Evolutionary conservation across 53 echinoderm and acorn worm genomes (phyloP).

Genomic region (Echinarachnius parma): DNA sequence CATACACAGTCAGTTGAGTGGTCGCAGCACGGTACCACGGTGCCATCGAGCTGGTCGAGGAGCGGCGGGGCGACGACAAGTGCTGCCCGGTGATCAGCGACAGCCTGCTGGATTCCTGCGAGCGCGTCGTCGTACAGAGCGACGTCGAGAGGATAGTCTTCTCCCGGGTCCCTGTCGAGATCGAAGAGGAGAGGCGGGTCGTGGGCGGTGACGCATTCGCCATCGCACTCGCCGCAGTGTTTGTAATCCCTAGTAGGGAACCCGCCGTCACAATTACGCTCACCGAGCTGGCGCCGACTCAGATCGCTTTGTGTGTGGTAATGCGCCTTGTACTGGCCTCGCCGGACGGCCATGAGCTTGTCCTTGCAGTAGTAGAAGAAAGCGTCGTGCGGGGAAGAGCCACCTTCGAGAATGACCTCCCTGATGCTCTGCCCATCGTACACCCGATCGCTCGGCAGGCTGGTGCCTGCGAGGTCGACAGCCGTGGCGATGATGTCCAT

Average conservation of each 20-base stretch:
- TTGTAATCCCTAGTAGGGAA: constrained; percentile 34
- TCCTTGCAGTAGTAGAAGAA: constrained; percentile 72
- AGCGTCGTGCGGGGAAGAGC: constrained; percentile 43
- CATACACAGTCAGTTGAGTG: constrained; percentile 23
- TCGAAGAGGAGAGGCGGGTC: constrained; percentile 74
- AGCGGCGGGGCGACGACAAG: constrained; percentile 50
- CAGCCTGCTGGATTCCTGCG: constrained; percentile 3
- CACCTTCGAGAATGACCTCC: constrained; percentile 46
- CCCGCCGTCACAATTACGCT: constrained; percentile 28
- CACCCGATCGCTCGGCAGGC: constrained; percentile 49
- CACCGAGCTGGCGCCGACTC: constrained; percentile 9
- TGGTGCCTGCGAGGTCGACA: constrained; percentile 63
- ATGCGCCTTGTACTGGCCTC: constrained; percentile 66
- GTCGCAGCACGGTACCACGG: constrained; percentile 60
- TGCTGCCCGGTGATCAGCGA: constrained; percentile 38
- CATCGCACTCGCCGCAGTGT: constrained; percentile 44
- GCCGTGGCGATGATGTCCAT: constrained; percentile 76
- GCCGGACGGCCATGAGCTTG: constrained; percentile 59
- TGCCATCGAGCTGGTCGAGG: constrained; percentile 26
- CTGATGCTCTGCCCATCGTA: constrained; percentile 72
- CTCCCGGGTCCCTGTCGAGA: constrained; percentile 66
- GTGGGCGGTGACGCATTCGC: constrained; percentile 62
- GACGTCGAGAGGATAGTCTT: constrained; percentile 58
- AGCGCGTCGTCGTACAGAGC: constrained; percentile 19
- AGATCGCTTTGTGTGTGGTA: constrained; percentile 48